Conservation (phyloP, 2,888 invertebrate species). For the Cyaniris semiargus region DNA sequence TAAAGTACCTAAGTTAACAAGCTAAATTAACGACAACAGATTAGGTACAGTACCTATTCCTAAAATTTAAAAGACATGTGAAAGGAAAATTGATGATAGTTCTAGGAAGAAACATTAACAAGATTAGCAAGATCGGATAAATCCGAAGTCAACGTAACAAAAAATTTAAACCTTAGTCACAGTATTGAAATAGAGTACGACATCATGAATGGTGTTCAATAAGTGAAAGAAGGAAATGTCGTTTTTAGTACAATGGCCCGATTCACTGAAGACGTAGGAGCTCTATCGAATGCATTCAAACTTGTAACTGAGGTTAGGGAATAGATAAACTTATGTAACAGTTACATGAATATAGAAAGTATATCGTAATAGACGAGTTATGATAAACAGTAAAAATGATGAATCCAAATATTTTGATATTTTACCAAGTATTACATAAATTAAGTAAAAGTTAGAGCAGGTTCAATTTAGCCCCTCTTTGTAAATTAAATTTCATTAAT, state of each 20-base stretch:
- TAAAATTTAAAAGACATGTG: background rate
- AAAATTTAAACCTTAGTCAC: background rate
- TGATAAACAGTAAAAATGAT: background rate
- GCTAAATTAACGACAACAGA: background rate
- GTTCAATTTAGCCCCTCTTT: background rate
- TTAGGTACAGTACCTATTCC: background rate
- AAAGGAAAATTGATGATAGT: no score
- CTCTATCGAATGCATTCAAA: slow-evolving; percentile 29
- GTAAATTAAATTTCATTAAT: background rate
- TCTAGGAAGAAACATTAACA: background rate
- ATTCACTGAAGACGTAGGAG: slow-evolving; percentile 52
- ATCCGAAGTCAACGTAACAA: background rate
- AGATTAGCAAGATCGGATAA: background rate
- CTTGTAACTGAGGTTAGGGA: slow-evolving; percentile 8
- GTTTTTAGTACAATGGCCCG: slow-evolving; percentile 67
- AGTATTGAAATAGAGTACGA: slow-evolving; percentile 26
- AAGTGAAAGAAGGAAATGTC: slow-evolving; percentile 65
- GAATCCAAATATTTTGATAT: background rate
- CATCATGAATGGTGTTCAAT: slow-evolving; percentile 46
- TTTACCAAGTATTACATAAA: background rate
- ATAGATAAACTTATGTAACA: slow-evolving; percentile 12
- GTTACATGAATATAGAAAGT: background rate
- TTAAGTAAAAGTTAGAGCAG: background rate
- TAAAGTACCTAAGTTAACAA: background rate
- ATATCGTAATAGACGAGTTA: background rate